phyloP scores from a whole-genome alignment of 2,797 vertebrate genomes.

The Hipposideros larvatus region DNA sequence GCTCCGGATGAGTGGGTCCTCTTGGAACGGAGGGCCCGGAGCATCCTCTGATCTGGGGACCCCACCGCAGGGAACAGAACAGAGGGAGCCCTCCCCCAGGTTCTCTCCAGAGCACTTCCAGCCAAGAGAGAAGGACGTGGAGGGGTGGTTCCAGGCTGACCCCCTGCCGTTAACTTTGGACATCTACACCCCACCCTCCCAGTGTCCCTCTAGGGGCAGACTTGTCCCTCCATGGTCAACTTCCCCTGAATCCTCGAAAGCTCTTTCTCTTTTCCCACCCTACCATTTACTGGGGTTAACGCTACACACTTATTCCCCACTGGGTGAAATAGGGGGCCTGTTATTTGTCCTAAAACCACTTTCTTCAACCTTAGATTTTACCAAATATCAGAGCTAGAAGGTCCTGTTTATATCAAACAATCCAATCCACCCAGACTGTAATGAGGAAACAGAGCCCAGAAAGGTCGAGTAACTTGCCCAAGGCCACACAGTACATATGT shows the following conservation, averaged over 20 bases:
- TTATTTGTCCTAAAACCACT: not conserved
- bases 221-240: not conserved
- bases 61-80: not conserved
- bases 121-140: not conserved
- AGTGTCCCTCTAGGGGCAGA: not conserved
- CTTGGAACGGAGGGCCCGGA: not conserved
- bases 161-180: not conserved
- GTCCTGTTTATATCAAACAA: not conserved
- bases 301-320: rapidly evolving
- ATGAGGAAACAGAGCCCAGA: not conserved
- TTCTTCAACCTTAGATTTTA: not conserved
- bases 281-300: rapidly evolving
- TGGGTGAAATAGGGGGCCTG: no score
- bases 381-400: not conserved
- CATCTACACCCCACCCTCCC: no score
- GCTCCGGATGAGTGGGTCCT: not conserved
- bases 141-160: not conserved
- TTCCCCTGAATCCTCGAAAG: no score
- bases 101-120: not conserved
- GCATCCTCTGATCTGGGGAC: not conserved
- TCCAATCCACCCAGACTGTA: not conserved
- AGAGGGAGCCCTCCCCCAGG: not conserved
- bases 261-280: no score
- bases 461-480: not conserved
- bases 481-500: not conserved